These are phyloP conservation scores for Meloidogyne chitwoodi DNA, from an alignment of 1,140 invertebrate species.

Conservation along the genomic window DNA sequence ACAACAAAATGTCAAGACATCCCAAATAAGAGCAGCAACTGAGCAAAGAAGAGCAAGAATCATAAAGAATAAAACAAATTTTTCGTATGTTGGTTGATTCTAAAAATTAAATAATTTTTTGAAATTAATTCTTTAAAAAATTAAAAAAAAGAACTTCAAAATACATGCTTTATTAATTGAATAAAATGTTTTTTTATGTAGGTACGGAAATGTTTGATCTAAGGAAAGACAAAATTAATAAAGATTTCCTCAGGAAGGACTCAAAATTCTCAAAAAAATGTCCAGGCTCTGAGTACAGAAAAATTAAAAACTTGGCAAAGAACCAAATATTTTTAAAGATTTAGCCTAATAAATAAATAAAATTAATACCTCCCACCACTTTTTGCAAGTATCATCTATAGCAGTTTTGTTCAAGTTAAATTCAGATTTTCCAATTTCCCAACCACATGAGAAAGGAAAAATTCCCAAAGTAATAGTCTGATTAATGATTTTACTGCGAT, in stretches of 20 bases:
- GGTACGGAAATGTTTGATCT: not conserved
- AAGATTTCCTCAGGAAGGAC: too few relatives aligned
- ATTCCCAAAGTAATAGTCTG: not conserved
- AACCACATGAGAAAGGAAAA: not conserved
- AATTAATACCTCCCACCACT: not conserved
- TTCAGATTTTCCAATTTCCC: not conserved
- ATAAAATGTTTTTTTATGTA: too few relatives aligned
- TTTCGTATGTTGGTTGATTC: constrained; percentile 42
- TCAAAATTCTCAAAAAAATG: too few relatives aligned
- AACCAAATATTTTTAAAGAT: too few relatives aligned
- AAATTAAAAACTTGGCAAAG: too few relatives aligned
- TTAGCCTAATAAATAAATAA: too few relatives aligned
- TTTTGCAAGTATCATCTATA: not conserved
- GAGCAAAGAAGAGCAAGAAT: constrained; percentile 20
- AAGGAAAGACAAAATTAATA: too few relatives aligned
- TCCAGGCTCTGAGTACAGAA: too few relatives aligned
- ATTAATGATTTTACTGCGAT: not conserved
- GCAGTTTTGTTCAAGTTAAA: not conserved
- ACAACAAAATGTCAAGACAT: constrained; percentile 33
- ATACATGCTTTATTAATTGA: too few relatives aligned
- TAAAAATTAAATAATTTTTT: constrained; percentile 3
- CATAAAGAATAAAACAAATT: constrained; percentile 32
- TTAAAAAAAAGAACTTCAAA: too few relatives aligned
- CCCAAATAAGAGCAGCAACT: constrained; percentile 37
- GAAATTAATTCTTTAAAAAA: too few relatives aligned